Percentiles rank a stretch among this genome's conserved stretches.
phyloP scores from a whole-genome alignment of 1,140 invertebrate genomes.

The Polypedilum pembai region DNA sequence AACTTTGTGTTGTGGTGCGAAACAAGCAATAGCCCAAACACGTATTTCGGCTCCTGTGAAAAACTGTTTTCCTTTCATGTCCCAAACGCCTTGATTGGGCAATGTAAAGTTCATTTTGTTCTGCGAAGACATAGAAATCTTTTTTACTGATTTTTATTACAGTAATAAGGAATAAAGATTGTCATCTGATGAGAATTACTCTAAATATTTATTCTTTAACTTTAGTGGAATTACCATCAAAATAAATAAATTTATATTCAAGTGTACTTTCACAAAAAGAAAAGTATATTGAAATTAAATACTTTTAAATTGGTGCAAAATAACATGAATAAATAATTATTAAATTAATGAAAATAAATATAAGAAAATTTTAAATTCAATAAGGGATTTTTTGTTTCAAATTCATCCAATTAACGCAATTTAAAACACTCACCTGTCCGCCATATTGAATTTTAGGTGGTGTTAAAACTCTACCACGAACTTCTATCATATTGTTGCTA shows the following conservation, averaged over 20 bases:
- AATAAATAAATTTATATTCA: not conserved
- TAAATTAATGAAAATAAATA: too few relatives aligned
- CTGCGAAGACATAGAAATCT: constrained; percentile 38
- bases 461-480: constrained; percentile 89
- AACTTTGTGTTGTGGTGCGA: constrained; percentile 95
- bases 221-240: not conserved
- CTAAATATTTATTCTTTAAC: not conserved
- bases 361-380: not conserved
- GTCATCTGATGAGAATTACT: not conserved
- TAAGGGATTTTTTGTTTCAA: constrained; percentile 29
- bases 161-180: not conserved
- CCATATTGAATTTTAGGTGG: constrained; percentile 99
- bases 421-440: constrained; percentile 61
- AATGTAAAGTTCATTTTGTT: constrained; percentile 75
- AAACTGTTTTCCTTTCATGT: constrained; percentile 99
- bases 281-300: too few relatives aligned
- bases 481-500: constrained; percentile 98
- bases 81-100: constrained; percentile 99
- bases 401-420: constrained; percentile 22
- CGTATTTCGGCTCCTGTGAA: constrained; percentile 98
- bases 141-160: constrained; percentile 24
- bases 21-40: constrained; percentile 99
- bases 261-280: too few relatives aligned
- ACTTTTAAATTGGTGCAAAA: too few relatives aligned
- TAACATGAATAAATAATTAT: too few relatives aligned